Base-by-base conservation (phyloP, 2,797 vertebrate species). In the Cirrhinus molitorella region DNA sequence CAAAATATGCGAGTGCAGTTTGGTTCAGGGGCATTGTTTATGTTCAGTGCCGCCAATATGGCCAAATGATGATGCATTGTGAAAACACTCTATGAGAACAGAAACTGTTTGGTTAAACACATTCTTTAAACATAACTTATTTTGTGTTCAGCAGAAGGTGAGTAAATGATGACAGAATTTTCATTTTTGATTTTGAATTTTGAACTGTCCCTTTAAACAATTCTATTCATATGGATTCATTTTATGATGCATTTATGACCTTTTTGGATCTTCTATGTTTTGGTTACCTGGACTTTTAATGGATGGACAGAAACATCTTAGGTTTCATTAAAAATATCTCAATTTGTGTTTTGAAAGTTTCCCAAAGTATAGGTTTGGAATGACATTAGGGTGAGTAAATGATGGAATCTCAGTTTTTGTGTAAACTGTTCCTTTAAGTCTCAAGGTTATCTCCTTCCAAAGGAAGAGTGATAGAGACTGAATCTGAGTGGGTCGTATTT, bases 381-480 rank as follows among this genome's bases (percentile, higher is more conserved):
- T 3, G 25, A 47, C 40, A 31, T 14, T 11, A n/a, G 1, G 6
- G 6, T 65, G 75, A 49, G 25, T 49, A 47, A 49, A 63, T 21
- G 6, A 31, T 78, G 1, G 16, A 75, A 47, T 49, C n/a, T 83
- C 43, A 17, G 57, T 66, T 51, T 78, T 28, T 74, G 73, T 8
- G 51, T 83, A n/a, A 82, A 83, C 17, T 47, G 45, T 31, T 19
- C 25, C 17, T 73, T 81, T 49, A 37, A 61, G 45, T 31, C 51
- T 76, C 79, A 85, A 86, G 79, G 83, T 81, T 89, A 85, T 88
- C 80, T 81, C 21, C 71, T 67, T 59, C 63, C 79, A 59, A 85
- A 80, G 31, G 59, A 73, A 49, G 59, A 40, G 65, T 14, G 73
- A 78, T 1, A 77, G 6, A 85, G 53, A 34, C 40, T 51, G 57